phyloP scores from a whole-genome alignment of 92 coral and sea anemone genomes.

The Diadumene lineata region DNA sequence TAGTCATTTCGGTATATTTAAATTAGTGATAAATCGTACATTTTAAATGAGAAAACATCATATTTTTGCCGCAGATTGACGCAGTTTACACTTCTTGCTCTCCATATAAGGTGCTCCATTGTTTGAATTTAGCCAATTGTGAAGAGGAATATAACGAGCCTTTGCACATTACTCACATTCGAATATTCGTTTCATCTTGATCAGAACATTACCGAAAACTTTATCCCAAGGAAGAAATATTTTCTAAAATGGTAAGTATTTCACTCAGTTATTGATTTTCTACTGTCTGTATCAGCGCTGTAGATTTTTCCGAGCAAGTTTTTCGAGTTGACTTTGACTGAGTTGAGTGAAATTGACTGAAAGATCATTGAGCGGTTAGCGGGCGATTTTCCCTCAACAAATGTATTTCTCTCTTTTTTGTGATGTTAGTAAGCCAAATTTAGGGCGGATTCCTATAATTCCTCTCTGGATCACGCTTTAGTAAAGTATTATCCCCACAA shows the following conservation, averaged over 20 bases:
- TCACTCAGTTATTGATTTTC: not conserved
- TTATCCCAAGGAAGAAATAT: constrained; percentile 25
- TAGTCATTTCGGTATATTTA: not conserved
- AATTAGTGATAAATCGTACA: constrained; percentile 28
- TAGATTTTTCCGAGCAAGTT: not conserved
- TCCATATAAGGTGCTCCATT: constrained; percentile 49
- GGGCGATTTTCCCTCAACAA: not conserved
- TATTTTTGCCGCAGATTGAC: constrained; percentile 51
- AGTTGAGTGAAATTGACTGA: not conserved
- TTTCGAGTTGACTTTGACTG: not conserved
- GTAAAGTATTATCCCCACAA: not conserved
- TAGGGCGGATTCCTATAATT: not conserved
- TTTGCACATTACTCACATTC: constrained; percentile 42
- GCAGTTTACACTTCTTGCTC: constrained; percentile 45
- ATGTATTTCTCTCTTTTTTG: not conserved
- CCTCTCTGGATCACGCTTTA: not conserved
- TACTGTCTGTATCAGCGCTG: not conserved
- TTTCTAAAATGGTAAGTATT: constrained; percentile 26
- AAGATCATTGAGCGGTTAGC: not conserved
- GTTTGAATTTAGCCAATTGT: constrained; percentile 45
- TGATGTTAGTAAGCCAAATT: not conserved
- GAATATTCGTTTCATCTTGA: constrained; percentile 38
- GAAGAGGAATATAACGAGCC: constrained; percentile 11
- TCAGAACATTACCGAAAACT: constrained; percentile 25
- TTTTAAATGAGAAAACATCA: constrained; percentile 28